phyloP scores from a whole-genome alignment of 2,113 vertebrate genomes.

The Pogonocichla stellata region DNA sequence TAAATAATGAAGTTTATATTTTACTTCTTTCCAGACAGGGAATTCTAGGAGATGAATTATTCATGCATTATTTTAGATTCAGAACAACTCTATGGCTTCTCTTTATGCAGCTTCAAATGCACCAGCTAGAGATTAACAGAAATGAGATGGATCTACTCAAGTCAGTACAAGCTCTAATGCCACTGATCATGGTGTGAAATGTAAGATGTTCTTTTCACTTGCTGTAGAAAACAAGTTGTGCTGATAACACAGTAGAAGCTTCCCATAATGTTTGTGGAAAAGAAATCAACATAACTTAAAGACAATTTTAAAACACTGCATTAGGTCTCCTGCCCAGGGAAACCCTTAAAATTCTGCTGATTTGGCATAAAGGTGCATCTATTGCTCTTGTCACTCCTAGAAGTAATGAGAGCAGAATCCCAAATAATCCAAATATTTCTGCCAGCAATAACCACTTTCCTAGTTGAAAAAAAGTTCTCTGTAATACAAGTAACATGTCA shows the following conservation, averaged over 20 bases:
- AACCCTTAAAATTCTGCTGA: background rate
- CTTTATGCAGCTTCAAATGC: background rate
- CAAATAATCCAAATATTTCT: background rate
- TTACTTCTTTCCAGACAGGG: background rate
- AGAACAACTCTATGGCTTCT: background rate
- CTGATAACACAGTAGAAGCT: background rate
- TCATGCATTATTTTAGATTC: background rate
- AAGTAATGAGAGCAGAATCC: background rate
- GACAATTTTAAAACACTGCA: background rate
- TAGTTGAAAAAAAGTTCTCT: background rate
- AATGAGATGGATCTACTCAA: background rate
- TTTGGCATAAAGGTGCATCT: background rate
- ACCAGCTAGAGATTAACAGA: background rate
- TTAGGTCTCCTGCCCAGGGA: background rate
- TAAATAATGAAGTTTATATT: background rate
- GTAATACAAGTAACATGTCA: background rate
- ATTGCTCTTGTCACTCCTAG: background rate
- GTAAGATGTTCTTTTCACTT: background rate
- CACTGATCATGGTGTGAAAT: background rate
- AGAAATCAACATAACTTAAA: background rate
- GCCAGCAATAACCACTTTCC: background rate
- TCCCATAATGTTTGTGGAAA: background rate
- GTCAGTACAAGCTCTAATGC: background rate
- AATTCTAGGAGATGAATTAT: background rate
- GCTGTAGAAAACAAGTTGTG: background rate